Conservation (phyloP, 1,140 invertebrate species). For the Spodoptera litura region DNA sequence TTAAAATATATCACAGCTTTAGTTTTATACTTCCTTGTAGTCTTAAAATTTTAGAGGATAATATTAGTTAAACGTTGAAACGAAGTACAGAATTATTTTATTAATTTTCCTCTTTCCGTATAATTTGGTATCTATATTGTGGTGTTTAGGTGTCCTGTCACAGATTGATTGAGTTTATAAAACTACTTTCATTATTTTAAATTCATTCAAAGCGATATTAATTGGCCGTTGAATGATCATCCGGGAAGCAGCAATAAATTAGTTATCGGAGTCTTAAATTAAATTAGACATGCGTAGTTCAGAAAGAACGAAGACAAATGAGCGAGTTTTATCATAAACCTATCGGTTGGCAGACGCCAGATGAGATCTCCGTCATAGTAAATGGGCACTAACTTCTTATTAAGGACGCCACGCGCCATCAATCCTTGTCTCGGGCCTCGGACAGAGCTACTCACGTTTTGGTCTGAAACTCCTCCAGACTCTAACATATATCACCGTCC, state of each 20-base stretch:
- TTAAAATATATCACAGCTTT: slow-evolving; percentile 48
- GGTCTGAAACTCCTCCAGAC: slow-evolving; percentile 31
- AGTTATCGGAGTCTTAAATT: slow-evolving; percentile 5
- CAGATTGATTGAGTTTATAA: too few relatives aligned
- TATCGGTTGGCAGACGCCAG: slow-evolving; percentile 22
- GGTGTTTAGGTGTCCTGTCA: too few relatives aligned
- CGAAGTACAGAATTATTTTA: too few relatives aligned
- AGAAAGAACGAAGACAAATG: slow-evolving; percentile 19
- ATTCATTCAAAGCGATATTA: not conserved
- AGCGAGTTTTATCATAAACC: slow-evolving; percentile 18
- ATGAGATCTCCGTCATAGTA: slow-evolving; percentile 31
- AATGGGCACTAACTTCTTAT: slow-evolving; percentile 40
- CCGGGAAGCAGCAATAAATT: not conserved
- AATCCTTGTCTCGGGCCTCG: slow-evolving; percentile 31
- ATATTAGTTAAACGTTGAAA: not conserved
- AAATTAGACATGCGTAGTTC: slow-evolving; percentile 28
- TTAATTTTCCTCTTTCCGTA: too few relatives aligned
- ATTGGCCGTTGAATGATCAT: not conserved
- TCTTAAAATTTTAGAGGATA: not conserved
- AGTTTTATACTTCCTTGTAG: slow-evolving; percentile 56
- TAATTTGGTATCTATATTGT: too few relatives aligned
- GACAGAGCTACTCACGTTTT: slow-evolving; percentile 5
- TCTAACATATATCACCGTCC: slow-evolving; percentile 35
- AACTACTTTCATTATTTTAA: too few relatives aligned
- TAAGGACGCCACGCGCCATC: slow-evolving; percentile 34